These are phyloP conservation scores for Centropus bengalensis DNA, from an alignment of 2,113 vertebrate genomes.

Conservation along the genomic window DNA sequence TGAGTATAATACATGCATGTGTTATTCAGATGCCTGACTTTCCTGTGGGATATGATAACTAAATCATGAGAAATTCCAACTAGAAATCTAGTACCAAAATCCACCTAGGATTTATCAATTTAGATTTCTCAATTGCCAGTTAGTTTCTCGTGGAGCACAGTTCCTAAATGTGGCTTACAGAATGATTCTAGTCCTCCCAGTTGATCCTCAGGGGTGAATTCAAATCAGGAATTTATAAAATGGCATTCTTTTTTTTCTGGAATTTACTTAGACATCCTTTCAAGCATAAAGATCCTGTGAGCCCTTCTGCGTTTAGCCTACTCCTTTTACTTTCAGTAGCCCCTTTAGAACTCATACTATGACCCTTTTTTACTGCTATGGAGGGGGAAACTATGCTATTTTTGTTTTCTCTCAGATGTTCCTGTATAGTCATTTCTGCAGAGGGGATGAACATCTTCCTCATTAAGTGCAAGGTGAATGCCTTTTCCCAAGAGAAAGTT, in stretches of 20 bases:
- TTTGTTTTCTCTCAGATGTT: neutral
- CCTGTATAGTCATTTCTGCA: neutral
- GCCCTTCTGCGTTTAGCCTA: neutral
- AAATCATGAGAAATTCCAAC: neutral
- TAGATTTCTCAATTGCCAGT: neutral
- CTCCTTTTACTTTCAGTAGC: neutral
- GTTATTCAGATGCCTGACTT: neutral
- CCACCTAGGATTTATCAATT: neutral
- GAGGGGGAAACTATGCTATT: neutral
- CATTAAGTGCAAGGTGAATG: neutral
- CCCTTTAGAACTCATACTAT: neutral
- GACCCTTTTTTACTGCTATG: neutral
- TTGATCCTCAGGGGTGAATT: neutral
- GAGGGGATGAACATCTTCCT: neutral
- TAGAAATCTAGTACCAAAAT: neutral
- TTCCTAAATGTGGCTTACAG: neutral
- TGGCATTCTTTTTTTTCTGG: neutral
- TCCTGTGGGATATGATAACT: neutral
- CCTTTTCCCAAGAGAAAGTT: neutral
- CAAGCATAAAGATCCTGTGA: neutral
- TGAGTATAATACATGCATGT: neutral
- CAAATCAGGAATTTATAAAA: neutral
- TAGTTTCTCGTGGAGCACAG: neutral
- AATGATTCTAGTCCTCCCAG: neutral
- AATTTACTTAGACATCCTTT: neutral